These are phyloP conservation scores for Mandrillus leucophaeus DNA, from an alignment of 2,113 vertebrate genomes.

Conservation along the genomic window DNA sequence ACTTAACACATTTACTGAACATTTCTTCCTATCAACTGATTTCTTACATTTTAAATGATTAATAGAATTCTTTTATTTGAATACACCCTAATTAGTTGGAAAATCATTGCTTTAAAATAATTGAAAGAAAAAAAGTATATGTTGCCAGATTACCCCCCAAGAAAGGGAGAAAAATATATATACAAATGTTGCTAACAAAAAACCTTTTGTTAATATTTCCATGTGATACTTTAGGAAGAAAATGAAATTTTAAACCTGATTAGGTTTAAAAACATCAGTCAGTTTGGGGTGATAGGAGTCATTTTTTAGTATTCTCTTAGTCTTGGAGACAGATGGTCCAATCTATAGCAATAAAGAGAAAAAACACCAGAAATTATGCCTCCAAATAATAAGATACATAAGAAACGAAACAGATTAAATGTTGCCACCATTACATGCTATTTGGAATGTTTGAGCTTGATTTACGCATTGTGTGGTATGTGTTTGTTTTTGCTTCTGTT, in stretches of 20 bases:
- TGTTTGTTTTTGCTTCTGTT: background rate
- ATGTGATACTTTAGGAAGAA: background rate
- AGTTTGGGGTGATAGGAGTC: background rate
- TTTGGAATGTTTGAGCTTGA: background rate
- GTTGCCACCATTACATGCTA: background rate
- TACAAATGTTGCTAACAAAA: background rate
- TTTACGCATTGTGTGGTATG: background rate
- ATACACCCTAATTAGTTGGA: background rate
- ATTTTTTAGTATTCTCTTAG: constrained; percentile 42
- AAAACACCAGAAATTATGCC: constrained; percentile 47
- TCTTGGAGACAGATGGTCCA: constrained; percentile 24
- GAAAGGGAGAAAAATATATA: constrained; percentile 42
- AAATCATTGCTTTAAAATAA: background rate
- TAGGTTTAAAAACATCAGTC: constrained; percentile 11
- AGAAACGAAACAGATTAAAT: background rate
- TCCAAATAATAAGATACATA: background rate
- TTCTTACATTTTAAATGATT: constrained; percentile 2
- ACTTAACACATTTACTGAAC: background rate
- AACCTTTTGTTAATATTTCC: background rate
- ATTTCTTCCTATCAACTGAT: background rate
- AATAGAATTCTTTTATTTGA: background rate
- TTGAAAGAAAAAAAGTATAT: background rate
- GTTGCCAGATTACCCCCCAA: constrained; percentile 21
- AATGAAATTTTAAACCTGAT: background rate
- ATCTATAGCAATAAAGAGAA: constrained; percentile 43